These are phyloP conservation scores for Halcyon malimbica DNA, from an alignment of 2,113 vertebrate genomes.

Conservation along the genomic window DNA sequence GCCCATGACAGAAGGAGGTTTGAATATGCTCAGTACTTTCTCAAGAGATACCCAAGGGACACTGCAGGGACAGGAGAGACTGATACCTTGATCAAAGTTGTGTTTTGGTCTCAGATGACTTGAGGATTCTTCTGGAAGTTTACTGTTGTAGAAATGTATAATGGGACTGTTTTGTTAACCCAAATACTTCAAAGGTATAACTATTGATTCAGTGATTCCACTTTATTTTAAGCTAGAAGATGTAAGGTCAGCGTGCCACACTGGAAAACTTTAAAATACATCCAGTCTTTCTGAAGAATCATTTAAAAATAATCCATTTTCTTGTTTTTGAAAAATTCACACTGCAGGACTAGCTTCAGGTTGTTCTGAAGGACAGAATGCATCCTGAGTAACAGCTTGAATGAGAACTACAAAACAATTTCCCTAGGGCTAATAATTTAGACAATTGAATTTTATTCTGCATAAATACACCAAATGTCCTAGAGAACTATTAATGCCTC, in stretches of 20 bases:
- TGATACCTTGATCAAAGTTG: neutral
- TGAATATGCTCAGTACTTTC: neutral
- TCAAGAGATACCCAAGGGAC: neutral
- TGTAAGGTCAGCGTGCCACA: neutral
- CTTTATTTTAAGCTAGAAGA: neutral
- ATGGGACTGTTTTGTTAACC: neutral
- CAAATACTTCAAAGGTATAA: neutral
- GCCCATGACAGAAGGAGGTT: neutral
- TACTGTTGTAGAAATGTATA: neutral
- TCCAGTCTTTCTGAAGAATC: neutral
- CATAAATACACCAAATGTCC: neutral
- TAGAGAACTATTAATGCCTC: neutral
- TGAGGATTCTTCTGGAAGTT: neutral
- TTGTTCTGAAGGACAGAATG: neutral
- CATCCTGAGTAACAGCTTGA: neutral
- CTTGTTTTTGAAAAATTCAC: neutral
- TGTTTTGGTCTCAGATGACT: neutral
- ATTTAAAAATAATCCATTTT: neutral
- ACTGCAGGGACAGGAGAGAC: neutral
- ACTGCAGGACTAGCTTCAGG: neutral
- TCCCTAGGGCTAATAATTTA: neutral
- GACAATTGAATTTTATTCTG: neutral
- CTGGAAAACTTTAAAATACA: neutral
- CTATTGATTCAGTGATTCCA: neutral
- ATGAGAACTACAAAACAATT: constrained; percentile 12